Percentiles rank a stretch among this genome's conserved stretches.
Conservation (phyloP, 2,888 invertebrate genomes). For the Dryomyza anilis region DNA sequence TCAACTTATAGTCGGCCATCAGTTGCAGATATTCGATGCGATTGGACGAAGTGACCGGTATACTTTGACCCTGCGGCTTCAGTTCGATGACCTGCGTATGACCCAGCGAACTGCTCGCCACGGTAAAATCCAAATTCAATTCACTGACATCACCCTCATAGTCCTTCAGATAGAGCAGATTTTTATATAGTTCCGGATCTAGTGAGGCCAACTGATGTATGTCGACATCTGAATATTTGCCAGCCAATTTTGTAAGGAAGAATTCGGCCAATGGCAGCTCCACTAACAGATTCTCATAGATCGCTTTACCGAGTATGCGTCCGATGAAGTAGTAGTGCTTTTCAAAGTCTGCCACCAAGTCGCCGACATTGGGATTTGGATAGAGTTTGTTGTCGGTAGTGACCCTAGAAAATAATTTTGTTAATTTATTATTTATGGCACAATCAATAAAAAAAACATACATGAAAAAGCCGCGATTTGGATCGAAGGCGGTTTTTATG, state of each 20-base stretch:
- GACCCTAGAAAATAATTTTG: slow-evolving; percentile 59
- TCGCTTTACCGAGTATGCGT: slow-evolving; percentile 90
- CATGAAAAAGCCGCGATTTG: slow-evolving; percentile 90
- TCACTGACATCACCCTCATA: slow-evolving; percentile 86
- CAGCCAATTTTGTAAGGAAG: slow-evolving; percentile 86
- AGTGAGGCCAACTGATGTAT: slow-evolving; percentile 92
- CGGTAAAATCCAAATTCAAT: slow-evolving; percentile 90
- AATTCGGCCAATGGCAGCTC: slow-evolving; percentile 96
- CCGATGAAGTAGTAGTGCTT: slow-evolving; percentile 96
- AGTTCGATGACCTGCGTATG: slow-evolving; percentile 88
- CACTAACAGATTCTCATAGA: slow-evolving; percentile 93
- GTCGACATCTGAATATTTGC: slow-evolving; percentile 75
- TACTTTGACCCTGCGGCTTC: slow-evolving; percentile 87
- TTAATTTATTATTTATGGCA: neutral
- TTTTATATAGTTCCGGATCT: slow-evolving; percentile 86
- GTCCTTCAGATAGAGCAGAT: slow-evolving; percentile 84
- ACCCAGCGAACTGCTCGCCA: slow-evolving; percentile 87
- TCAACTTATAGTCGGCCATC: slow-evolving; percentile 94
- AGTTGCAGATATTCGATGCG: slow-evolving; percentile 95
- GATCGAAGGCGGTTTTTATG: slow-evolving; percentile 94
- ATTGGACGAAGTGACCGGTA: slow-evolving; percentile 89
- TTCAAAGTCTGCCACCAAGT: slow-evolving; percentile 83
- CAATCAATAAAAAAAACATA: slow-evolving; percentile 47
- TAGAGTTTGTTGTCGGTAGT: slow-evolving; percentile 93
- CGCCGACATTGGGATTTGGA: slow-evolving; percentile 91